A percentile compares a stretch with the other conserved stretches of the same genome.
These are phyloP conservation scores for Agrotis exclamationis DNA, from an alignment of 2,888 invertebrate genomes.

Conservation along the genomic window DNA sequence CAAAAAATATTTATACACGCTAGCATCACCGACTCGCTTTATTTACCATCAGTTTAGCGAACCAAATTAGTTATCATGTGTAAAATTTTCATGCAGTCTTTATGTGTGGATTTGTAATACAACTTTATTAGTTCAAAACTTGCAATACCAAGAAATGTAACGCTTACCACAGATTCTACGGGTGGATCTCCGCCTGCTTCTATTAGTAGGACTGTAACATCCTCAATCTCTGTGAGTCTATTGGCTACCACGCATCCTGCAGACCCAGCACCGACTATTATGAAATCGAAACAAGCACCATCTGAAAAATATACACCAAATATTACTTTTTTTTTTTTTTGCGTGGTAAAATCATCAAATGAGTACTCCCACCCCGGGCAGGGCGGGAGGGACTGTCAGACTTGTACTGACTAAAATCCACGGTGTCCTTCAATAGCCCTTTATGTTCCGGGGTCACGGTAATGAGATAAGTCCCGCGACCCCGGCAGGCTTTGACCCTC, in stretches of 20 bases:
- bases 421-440: too few species aligned
- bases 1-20: too few species aligned
- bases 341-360: too few species aligned
- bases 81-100: background rate
- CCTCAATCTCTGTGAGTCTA: slow-evolving; percentile 85
- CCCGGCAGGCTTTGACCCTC: too few species aligned
- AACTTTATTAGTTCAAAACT: background rate
- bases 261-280: slow-evolving; percentile 91
- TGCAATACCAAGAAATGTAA: background rate
- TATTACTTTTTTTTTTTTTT: too few species aligned
- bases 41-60: background rate
- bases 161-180: slow-evolving; percentile 45
- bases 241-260: slow-evolving; percentile 92
- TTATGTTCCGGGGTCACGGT: too few species aligned
- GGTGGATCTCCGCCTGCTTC: slow-evolving; percentile 88
- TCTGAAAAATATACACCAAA: slow-evolving; percentile 30
- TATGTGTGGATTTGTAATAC: background rate
- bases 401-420: too few species aligned
- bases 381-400: too few species aligned
- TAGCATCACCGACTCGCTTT: too few species aligned
- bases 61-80: background rate
- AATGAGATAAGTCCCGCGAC: too few species aligned
- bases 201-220: slow-evolving; percentile 81
- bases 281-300: slow-evolving; percentile 86
- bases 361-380: too few species aligned